Conservation (phyloP, 1,140 invertebrate species). For the Euura saliciscinereae region DNA sequence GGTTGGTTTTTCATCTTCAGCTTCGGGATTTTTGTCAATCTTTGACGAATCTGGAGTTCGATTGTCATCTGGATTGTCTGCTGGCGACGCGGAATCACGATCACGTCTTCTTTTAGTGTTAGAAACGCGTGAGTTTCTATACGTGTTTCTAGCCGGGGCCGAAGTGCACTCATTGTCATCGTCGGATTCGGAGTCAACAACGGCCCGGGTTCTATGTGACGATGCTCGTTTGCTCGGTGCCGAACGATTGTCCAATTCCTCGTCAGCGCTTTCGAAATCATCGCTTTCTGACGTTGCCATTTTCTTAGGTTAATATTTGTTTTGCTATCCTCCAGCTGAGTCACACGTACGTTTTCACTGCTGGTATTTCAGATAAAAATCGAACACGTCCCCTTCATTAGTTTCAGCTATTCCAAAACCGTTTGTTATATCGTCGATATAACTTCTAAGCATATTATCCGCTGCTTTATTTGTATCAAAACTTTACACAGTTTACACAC, state of each 20-base stretch:
- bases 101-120: not conserved
- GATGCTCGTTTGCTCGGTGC: not conserved
- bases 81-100: slow-evolving; percentile 14
- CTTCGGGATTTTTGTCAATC: not conserved
- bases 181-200: slow-evolving; percentile 67
- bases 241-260: slow-evolving; percentile 51
- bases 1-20: not conserved
- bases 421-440: too few relatives aligned
- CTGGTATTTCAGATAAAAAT: too few relatives aligned
- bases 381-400: too few relatives aligned
- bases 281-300: slow-evolving; percentile 77
- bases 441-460: too few relatives aligned
- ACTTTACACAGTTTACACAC: too few relatives aligned
- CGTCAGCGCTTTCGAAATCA: slow-evolving; percentile 73
- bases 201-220: slow-evolving; percentile 19
- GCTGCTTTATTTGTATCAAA: too few relatives aligned
- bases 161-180: slow-evolving; percentile 51
- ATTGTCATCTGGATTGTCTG: not conserved
- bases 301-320: slow-evolving; percentile 25
- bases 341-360: too few relatives aligned
- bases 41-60: not conserved
- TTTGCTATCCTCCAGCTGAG: not conserved
- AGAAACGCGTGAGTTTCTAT: not conserved
- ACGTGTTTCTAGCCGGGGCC: slow-evolving; percentile 7
- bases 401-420: too few relatives aligned